phyloP scores from a whole-genome alignment of 2,797 vertebrate species.

The Tachyglossus aculeatus region DNA sequence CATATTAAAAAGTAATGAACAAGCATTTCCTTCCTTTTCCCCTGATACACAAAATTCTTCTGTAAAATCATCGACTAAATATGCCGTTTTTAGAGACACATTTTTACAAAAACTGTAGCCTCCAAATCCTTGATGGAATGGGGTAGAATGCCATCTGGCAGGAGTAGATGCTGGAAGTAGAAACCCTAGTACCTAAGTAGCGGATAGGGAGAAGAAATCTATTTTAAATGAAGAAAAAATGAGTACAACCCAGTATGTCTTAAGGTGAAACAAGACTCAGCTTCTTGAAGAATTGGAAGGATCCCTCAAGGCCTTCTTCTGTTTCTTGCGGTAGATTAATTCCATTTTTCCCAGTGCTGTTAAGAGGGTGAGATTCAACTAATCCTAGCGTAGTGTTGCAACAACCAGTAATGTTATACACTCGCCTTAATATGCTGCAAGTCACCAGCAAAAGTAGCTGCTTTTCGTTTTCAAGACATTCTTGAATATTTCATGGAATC shows the following conservation, averaged over 20 bases:
- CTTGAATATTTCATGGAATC: too few relatives aligned
- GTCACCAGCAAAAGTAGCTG: too few relatives aligned
- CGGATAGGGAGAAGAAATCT: neutral
- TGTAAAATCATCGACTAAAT: neutral
- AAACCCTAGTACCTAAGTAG: neutral
- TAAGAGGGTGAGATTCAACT: neutral
- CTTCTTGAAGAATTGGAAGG: too few relatives aligned
- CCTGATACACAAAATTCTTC: neutral
- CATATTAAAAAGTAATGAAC: neutral
- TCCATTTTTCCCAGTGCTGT: neutral
- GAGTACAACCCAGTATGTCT: neutral
- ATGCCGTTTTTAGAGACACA: conserved; percentile 1
- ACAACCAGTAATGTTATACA: too few relatives aligned
- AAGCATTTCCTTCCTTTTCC: conserved; percentile 2
- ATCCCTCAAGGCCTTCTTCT: neutral
- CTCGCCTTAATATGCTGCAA: too few relatives aligned
- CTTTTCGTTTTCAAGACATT: too few relatives aligned
- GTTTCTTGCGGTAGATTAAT: too few relatives aligned
- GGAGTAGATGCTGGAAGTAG: neutral
- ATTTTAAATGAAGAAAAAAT: too few relatives aligned
- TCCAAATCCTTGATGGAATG: conserved; percentile 1
- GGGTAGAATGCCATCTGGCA: neutral
- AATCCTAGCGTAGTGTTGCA: too few relatives aligned
- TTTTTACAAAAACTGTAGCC: conserved; percentile 10
- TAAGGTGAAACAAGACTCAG: neutral